Base-by-base conservation (phyloP, 2,797 vertebrate genomes). In the Tenualosa ilisha region DNA sequence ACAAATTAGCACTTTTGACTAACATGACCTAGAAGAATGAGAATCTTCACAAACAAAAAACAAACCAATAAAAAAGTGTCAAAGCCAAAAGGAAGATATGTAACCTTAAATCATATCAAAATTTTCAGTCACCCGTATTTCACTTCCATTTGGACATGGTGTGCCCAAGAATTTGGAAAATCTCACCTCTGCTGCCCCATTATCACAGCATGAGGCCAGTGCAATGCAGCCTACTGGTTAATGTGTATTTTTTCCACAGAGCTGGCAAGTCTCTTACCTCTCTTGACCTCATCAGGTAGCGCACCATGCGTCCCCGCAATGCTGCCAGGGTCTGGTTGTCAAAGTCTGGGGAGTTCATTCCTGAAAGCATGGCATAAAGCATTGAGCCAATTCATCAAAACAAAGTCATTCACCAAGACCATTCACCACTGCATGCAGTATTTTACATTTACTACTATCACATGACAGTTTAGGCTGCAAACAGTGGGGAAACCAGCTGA, bases 321-420 rank as follows among this genome's bases (percentile, higher is more conserved):
- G 98, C 98, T 0, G 98, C 98, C 90, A 99, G 93, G 0, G 98
- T 99, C 94, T 99, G 98, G 93, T 97, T 99, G 93, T 99, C 98
- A 3, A 99, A 99, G 90, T 99, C 98, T 0, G 98, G 98, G 86
- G 98, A 97, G 92, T 97, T 98, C 96, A 99, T 98, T 54, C 98
- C 98, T 98, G 89, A 0, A 79, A n/a, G 17, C 37, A 79, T 46
- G 72, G 40, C 72, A 79, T 17, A 79, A 46, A 75, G 17, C 0
- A 6, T 72, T 46, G 37, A 79, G 46, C 72, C 40, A 15, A 79
- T 72, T 72, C 65, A 31, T 17, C 15, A 26, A 9, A 31, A 31
- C 31, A 31, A 43, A 43, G 4, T 79, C 37, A 46, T 43, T 1
- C 68, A 1, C 3, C 37, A 6, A 43, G 17, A 75, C 1, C 68